These are phyloP conservation scores for Andrena bucephala DNA, from an alignment of 2,888 invertebrate genomes.

Conservation along the genomic window DNA sequence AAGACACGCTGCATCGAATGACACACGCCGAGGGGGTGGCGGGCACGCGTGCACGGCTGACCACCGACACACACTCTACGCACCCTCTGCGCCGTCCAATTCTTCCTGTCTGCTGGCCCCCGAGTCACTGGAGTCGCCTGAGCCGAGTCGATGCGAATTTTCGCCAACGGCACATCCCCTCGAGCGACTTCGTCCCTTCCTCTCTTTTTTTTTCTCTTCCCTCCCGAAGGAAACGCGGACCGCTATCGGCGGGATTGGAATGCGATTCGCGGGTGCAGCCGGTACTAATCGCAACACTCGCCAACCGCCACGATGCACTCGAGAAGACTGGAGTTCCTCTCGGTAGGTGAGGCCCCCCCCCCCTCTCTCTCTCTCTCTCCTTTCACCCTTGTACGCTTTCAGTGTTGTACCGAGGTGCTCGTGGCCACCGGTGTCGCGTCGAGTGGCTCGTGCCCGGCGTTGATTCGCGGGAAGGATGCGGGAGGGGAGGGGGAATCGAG, in stretches of 20 bases:
- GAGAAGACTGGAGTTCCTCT: slow-evolving; percentile 78
- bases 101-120: neutral
- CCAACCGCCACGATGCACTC: slow-evolving; percentile 77
- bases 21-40: slow-evolving; percentile 25
- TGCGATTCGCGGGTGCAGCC: slow-evolving; percentile 72
- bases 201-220: neutral
- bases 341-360: slow-evolving; percentile 70
- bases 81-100: neutral
- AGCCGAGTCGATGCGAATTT: neutral
- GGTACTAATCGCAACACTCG: slow-evolving; percentile 74
- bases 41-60: slow-evolving; percentile 36
- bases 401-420: slow-evolving; percentile 57
- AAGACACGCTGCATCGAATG: slow-evolving; percentile 58
- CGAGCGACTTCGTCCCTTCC: neutral
- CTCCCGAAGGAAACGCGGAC: slow-evolving; percentile 29
- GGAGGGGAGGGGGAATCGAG: neutral
- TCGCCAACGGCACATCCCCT: neutral
- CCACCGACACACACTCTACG: neutral
- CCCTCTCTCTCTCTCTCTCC: slow-evolving; percentile 29
- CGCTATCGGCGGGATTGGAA: slow-evolving; percentile 62
- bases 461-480: neutral
- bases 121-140: slow-evolving; percentile 5
- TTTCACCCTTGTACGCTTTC: slow-evolving; percentile 62
- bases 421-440: slow-evolving; percentile 24
- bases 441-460: neutral